phyloP scores from a whole-genome alignment of 2,113 vertebrate genomes.

The Lampris megalopsis region DNA sequence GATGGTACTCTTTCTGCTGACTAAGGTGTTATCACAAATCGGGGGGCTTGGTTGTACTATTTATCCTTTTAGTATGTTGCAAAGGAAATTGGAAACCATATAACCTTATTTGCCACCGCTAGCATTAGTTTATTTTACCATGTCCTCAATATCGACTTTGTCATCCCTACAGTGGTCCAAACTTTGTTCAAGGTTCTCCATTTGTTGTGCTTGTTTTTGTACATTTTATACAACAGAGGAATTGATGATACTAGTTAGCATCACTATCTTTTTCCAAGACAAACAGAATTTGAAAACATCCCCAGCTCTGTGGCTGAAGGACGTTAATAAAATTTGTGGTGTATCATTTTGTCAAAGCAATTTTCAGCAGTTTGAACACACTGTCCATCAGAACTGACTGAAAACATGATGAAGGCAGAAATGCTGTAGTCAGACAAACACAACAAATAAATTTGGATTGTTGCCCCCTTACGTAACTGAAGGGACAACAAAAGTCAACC shows the following conservation, averaged over 20 bases:
- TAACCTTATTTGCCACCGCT: too few relatives aligned
- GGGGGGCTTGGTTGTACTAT: background rate
- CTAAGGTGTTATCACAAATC: background rate
- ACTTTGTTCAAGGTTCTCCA: too few relatives aligned
- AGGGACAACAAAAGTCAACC: background rate
- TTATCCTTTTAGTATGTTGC: too few relatives aligned
- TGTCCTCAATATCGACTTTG: too few relatives aligned
- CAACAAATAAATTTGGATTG: background rate
- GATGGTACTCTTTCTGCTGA: slow-evolving; percentile 4
- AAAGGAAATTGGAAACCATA: background rate
- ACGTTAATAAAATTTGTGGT: background rate
- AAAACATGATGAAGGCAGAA: slow-evolving; percentile 17
- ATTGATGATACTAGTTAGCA: background rate
- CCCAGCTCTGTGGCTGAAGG: background rate
- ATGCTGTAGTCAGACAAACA: background rate
- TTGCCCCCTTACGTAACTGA: background rate
- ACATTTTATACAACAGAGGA: too few relatives aligned
- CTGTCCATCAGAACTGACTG: background rate
- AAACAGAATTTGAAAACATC: too few relatives aligned
- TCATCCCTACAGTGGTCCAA: too few relatives aligned
- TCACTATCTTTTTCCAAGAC: too few relatives aligned
- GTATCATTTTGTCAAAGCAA: background rate
- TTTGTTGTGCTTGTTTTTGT: too few relatives aligned
- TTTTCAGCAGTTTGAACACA: too few relatives aligned
- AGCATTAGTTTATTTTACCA: too few relatives aligned